These are phyloP conservation scores for Helicoverpa assulta DNA, from an alignment of 2,888 invertebrate species.

Conservation along the genomic window DNA sequence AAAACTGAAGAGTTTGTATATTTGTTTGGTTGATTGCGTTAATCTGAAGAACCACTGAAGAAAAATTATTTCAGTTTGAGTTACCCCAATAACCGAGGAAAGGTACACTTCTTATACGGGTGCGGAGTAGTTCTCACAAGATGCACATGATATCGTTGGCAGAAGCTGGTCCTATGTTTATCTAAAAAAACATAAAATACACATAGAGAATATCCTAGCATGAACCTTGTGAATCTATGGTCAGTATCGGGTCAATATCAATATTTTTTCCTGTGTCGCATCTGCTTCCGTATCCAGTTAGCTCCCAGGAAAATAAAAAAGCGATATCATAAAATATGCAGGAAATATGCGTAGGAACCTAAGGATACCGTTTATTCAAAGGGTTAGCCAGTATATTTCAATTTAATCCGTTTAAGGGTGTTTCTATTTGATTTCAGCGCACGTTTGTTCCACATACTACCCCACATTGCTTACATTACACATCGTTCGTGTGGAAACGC, in stretches of 20 bases:
- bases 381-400: constrained; percentile 37
- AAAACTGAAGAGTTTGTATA: no score
- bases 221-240: neutral
- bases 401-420: constrained; percentile 45
- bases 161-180: no score
- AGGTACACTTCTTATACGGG: no score
- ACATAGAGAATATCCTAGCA: no score
- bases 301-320: neutral
- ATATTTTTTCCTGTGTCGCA: neutral
- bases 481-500: constrained; percentile 9
- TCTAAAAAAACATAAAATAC: no score
- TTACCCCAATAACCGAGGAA: no score
- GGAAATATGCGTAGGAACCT: constrained; percentile 10
- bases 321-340: constrained; percentile 6
- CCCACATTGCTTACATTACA: constrained; percentile 23
- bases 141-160: no score
- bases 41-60: no score
- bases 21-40: no score
- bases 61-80: no score
- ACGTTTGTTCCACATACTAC: constrained; percentile 33
- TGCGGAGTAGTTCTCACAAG: no score
- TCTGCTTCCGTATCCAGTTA: neutral
- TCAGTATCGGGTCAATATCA: neutral
- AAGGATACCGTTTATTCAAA: constrained; percentile 22
- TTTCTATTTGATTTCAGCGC: constrained; percentile 31